Evolutionary conservation across 1,140 invertebrate genomes (phyloP), one percentile per base, ranked within the genome.

Genomic region (Bilobella aurantiaca): DNA sequence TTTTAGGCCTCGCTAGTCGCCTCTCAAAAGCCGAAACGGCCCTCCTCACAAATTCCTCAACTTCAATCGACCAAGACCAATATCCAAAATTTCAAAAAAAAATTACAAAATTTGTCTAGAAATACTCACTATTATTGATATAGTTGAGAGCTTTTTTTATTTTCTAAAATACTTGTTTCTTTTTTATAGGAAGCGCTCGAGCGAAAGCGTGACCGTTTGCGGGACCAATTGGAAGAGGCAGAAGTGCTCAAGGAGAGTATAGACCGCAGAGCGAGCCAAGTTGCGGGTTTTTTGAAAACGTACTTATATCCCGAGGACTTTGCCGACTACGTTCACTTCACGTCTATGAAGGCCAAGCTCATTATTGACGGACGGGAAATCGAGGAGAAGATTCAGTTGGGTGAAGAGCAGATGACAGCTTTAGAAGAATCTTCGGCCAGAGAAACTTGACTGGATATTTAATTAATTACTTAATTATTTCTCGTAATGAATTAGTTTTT

Each of bases 331-430:
- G 86, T 89, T 72, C 87, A 91, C 75, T 93, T 91, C 76, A 88
- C 93, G 72, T 89, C 88, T 74, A 92, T 91, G 88, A 93, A 93
- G 81, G 87, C 88, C n/a, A 91, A 90, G 79, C 78, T 93, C 56
- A 86, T 91, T 70, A 86, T 93, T 75, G 90, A 93, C 75, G 82
- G 86, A 62, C 82, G 89, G 70, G 89, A 93, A 75, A 86, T 93
- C 66, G 85, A 88, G 69, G 90, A 93, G 75, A 91, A 91, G 78
- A 90, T 94, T 66, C 88, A 89, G 74, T 80, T 90, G 56, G 89
- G 88, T 32, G 88, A 91, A 76, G 89, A 93, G 77, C 90, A 93
- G 77, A 79, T 92, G 69, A 77, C 81, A 66, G 86, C 87, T 61
- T 80, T 91, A 42, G 84, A 82, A 78, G 86, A 88, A 77, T 85